phyloP scores from a whole-genome alignment of 2,113 vertebrate species.

The Cyrtonyx montezumae region DNA sequence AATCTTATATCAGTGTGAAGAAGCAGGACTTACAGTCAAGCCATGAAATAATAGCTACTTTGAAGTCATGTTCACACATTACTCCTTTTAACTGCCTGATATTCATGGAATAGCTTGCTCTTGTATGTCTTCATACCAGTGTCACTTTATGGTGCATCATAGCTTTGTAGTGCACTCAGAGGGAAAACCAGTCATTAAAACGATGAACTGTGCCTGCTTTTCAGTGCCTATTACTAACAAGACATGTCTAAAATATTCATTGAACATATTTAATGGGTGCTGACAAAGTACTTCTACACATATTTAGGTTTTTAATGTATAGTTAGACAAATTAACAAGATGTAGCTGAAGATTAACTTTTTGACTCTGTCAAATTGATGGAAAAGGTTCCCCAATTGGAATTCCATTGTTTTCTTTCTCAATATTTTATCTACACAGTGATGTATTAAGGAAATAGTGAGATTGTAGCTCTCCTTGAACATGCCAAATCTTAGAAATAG shows the following conservation, averaged over 20 bases:
- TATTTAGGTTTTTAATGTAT: slow-evolving; percentile 46
- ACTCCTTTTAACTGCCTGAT: slow-evolving; percentile 32
- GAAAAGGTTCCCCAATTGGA: background rate
- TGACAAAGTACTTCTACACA: slow-evolving; percentile 44
- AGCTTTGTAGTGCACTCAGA: slow-evolving; percentile 26
- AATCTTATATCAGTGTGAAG: background rate
- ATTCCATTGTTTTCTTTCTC: slow-evolving; percentile 30
- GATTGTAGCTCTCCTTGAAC: background rate
- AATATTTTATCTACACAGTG: background rate
- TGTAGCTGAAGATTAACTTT: slow-evolving; percentile 53
- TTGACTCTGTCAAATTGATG: slow-evolving; percentile 47
- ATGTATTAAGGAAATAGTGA: background rate
- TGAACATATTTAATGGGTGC: slow-evolving; percentile 67
- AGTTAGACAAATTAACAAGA: slow-evolving; percentile 61
- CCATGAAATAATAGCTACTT: slow-evolving; percentile 18
- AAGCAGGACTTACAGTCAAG: background rate
- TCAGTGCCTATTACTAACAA: slow-evolving; percentile 27
- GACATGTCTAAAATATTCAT: slow-evolving; percentile 50
- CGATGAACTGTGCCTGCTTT: slow-evolving; percentile 43
- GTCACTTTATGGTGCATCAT: slow-evolving; percentile 59
- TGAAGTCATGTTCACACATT: slow-evolving; percentile 10
- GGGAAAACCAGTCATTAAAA: slow-evolving; percentile 64
- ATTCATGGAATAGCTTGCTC: slow-evolving; percentile 20
- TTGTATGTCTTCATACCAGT: slow-evolving; percentile 28
- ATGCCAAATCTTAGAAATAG: background rate